phyloP scores from a whole-genome alignment of 2,797 vertebrate genomes.

The Aplochiton taeniatus region DNA sequence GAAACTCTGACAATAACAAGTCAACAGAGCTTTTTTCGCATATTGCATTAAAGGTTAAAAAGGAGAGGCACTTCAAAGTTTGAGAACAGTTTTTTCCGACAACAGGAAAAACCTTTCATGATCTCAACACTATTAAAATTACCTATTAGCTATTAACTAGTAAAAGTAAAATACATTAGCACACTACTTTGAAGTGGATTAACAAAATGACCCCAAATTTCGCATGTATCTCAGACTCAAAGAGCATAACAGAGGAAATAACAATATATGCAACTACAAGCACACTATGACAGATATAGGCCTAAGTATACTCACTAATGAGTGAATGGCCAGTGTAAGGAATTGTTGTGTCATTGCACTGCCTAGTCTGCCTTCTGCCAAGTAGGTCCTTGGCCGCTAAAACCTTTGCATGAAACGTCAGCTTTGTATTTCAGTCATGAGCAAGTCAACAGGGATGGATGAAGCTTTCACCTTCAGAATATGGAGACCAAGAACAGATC shows the following conservation, averaged over 20 bases:
- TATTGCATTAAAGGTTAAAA: conserved; percentile 15
- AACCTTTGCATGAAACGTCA: conserved; percentile 48
- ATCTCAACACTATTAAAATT: conserved; percentile 1
- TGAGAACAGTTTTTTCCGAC: background rate
- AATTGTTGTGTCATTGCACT: conserved; percentile 51
- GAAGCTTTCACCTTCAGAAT: conserved; percentile 26
- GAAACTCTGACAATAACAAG: conserved; percentile 1
- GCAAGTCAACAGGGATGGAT: conserved; percentile 27
- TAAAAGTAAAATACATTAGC: too few relatives aligned
- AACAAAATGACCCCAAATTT: too few relatives aligned
- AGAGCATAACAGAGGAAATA: too few relatives aligned
- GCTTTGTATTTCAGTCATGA: conserved; percentile 43
- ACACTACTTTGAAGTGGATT: too few relatives aligned
- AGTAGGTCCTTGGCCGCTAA: conserved; percentile 49
- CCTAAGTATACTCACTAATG: conserved; percentile 50
- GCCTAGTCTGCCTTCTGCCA: conserved; percentile 39
- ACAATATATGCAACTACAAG: too few relatives aligned
- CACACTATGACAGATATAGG: conserved; percentile 38
- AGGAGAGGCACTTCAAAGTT: conserved; percentile 1
- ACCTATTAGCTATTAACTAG: background rate
- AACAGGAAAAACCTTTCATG: background rate
- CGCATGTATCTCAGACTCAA: too few relatives aligned
- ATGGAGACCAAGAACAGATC: too few relatives aligned
- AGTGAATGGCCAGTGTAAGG: conserved; percentile 50
- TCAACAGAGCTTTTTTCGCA: conserved; percentile 1